Conservation (phyloP, 1,140 invertebrate genomes). For the Epicauta chinensis region DNA sequence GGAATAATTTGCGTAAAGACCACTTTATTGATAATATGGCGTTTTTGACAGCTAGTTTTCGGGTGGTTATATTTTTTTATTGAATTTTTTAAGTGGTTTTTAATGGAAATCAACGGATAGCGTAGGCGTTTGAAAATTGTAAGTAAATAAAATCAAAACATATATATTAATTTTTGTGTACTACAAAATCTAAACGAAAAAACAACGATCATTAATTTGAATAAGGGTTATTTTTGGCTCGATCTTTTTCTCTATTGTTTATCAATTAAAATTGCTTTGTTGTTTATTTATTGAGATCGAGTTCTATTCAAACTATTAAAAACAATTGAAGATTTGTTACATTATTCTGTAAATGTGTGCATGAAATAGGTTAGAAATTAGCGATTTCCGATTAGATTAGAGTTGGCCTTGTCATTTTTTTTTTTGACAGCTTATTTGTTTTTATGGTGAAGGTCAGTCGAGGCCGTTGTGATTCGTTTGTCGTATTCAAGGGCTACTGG, state of each 20-base stretch:
- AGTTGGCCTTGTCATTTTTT: neutral
- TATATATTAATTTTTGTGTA: neutral
- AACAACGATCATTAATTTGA: neutral
- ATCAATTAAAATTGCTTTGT: constrained; percentile 4
- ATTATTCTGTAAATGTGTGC: neutral
- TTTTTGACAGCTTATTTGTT: neutral
- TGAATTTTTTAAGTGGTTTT: constrained; percentile 7
- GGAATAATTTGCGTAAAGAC: neutral
- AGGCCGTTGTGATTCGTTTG: neutral
- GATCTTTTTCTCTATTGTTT: constrained; percentile 3
- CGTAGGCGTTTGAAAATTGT: constrained; percentile 7
- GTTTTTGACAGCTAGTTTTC: constrained; percentile 14
- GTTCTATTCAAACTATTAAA: too few relatives aligned
- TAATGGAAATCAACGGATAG: constrained; percentile 12
- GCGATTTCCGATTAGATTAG: neutral
- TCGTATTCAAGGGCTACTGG: too few relatives aligned
- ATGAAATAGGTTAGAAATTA: neutral
- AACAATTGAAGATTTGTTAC: neutral
- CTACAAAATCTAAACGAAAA: too few relatives aligned
- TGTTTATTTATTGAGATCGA: constrained; percentile 2
- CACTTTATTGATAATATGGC: constrained; percentile 5
- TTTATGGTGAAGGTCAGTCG: constrained; percentile 4
- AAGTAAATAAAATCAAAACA: constrained; percentile 5
- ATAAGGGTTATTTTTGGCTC: constrained; percentile 11
- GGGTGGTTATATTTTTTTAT: constrained; percentile 11